phyloP scores from a whole-genome alignment of 2,888 invertebrate species.

The Acleris sparsana region DNA sequence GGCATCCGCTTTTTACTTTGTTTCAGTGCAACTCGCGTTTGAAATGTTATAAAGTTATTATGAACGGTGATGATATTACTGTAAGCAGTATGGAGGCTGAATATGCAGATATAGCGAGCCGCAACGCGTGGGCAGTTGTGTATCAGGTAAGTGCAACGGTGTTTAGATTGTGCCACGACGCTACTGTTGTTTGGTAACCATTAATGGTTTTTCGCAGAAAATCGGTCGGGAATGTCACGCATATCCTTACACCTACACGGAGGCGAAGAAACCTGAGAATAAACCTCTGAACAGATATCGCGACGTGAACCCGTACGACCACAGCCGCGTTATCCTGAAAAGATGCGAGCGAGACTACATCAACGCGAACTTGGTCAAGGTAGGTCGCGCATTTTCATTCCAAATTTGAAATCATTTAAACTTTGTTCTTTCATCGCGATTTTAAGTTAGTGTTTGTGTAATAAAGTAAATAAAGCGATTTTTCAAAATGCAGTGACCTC shows the following conservation, averaged over 20 bases:
- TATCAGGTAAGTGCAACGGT: slow-evolving; percentile 85
- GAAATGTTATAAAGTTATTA: slow-evolving; percentile 54
- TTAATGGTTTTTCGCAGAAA: slow-evolving; percentile 81
- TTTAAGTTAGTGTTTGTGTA: too few species aligned
- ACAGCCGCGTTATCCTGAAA: slow-evolving; percentile 92
- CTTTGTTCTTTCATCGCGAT: too few species aligned
- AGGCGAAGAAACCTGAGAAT: slow-evolving; percentile 91
- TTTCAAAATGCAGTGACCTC: too few species aligned
- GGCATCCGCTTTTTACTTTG: slow-evolving; percentile 52
- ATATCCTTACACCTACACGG: slow-evolving; percentile 85
- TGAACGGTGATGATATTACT: slow-evolving; percentile 53
- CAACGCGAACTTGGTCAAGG: slow-evolving; percentile 95
- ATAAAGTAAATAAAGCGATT: too few species aligned
- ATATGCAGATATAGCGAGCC: slow-evolving; percentile 87
- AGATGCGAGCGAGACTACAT: slow-evolving; percentile 93
- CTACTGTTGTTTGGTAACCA: slow-evolving; percentile 30
- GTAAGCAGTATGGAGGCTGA: slow-evolving; percentile 85
- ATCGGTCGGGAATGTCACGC: slow-evolving; percentile 88
- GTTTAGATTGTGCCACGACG: slow-evolving; percentile 28
- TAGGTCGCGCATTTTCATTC: slow-evolving; percentile 60
- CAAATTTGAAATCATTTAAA: slow-evolving; percentile 1
- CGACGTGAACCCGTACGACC: slow-evolving; percentile 98
- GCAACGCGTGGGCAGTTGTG: slow-evolving; percentile 87
- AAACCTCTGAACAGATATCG: slow-evolving; percentile 94
- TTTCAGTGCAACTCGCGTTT: slow-evolving; percentile 47